Evolutionary conservation across 64 coral and sea anemone genomes (phyloP), one percentile per base, ranked within the genome.

Genomic region (Montipora foliosa): DNA sequence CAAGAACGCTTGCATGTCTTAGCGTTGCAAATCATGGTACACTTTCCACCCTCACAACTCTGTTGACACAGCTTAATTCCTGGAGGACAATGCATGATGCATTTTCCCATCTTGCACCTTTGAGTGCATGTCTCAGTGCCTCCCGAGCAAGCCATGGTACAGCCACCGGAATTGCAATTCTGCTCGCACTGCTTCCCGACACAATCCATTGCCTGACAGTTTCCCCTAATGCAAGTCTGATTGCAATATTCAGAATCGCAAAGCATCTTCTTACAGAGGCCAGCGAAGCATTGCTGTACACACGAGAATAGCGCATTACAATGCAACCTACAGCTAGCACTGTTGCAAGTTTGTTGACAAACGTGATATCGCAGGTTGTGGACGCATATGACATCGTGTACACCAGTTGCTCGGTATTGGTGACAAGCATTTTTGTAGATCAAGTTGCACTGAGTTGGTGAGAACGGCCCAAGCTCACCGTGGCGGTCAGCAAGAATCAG

Each of bases 321-420:
- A 9, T 83, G 58, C 67, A 96, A 72, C 17, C 79, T 47, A 15
- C 95, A 96, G 44, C 79, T 94, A 0, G 80, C 95, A 61, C 95
- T 96, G 75, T 94, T 96, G 75, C 95, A 96, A 66, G 90, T 78
- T 66, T 96, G 95, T 75, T 91, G 87, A 49, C 95, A 96, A 74
- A 82, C 46, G 57, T 80, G 46, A 77, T 87, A 90, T 44, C 60
- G 67, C 19, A 29, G 24, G 4, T 3, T 72, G 14, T 29, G 24
- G 13, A 78, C 47, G 79, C 95, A 96, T 17, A 46, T 80, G 19
- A 96, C 61, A 11, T 49, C 19, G 47, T 86, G 81, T 14, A 13
- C 5, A 21, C 93, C 89, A 6, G 79, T 17, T 29, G 59, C 87
- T 11, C 81, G 74, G 47, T 94, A 96, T 17, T 96, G 95, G 48